These are phyloP conservation scores for Chrysocyon brachyurus DNA, from an alignment of 2,797 vertebrate species.

Conservation along the genomic window DNA sequence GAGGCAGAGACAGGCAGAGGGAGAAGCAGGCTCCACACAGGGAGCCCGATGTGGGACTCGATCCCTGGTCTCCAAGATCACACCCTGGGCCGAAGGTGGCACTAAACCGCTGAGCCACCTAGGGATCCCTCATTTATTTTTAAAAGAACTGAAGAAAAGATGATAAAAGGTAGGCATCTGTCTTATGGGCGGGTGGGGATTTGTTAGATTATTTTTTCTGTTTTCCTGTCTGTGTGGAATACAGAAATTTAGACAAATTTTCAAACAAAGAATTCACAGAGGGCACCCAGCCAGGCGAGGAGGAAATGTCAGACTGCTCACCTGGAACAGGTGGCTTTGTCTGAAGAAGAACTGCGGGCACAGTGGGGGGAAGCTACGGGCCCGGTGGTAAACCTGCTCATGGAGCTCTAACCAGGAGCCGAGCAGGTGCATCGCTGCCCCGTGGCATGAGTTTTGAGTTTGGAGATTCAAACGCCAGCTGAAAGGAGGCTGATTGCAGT, in stretches of 20 bases:
- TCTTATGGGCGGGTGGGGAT: background rate
- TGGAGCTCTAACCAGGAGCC: fast-evolving
- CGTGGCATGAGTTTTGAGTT: background rate
- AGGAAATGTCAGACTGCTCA: background rate
- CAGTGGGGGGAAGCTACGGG: background rate
- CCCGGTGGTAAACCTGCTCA: fast-evolving
- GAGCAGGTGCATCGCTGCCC: background rate
- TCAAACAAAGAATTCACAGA: background rate
- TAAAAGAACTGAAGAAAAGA: background rate
- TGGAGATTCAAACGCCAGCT: background rate
- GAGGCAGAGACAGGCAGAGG: too few species aligned
- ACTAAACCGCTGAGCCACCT: too few species aligned
- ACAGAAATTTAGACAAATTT: background rate
- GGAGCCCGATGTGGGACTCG: too few species aligned
- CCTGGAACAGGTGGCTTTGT: background rate
- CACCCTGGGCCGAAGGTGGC: too few species aligned
- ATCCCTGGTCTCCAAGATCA: too few species aligned
- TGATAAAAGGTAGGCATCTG: background rate
- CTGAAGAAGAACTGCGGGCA: background rate
- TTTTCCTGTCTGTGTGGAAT: background rate
- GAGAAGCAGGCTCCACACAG: too few species aligned
- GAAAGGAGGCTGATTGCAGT: background rate
- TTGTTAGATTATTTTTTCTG: background rate
- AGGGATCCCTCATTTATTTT: background rate
- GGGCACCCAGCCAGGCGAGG: background rate